Percentiles rank a stretch among this genome's conserved stretches.
These are phyloP conservation scores for Odocoileus virginianus DNA, from an alignment of 2,113 vertebrate genomes.

Conservation along the genomic window DNA sequence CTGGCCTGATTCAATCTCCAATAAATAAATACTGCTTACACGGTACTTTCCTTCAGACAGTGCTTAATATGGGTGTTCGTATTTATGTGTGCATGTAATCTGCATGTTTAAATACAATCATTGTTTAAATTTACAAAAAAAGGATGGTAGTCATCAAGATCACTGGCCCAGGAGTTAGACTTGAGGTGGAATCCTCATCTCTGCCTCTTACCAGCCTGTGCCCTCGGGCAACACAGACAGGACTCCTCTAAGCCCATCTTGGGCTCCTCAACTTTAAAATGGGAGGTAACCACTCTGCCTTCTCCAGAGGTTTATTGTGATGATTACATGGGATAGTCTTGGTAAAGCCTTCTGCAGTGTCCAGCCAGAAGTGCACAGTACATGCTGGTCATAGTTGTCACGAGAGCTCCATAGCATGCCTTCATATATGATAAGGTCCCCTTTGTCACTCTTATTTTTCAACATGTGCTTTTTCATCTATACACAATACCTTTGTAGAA, in stretches of 20 bases:
- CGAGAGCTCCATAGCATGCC: neutral
- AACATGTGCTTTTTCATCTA: neutral
- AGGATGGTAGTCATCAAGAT: neutral
- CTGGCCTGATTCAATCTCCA: neutral
- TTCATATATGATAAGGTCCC: accelerated
- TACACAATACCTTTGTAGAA: neutral
- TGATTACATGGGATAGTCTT: neutral
- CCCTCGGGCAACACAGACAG: accelerated
- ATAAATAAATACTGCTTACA: neutral
- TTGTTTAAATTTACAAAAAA: neutral
- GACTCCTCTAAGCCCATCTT: neutral
- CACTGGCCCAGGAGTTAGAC: too few relatives aligned
- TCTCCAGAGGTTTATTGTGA: too few relatives aligned
- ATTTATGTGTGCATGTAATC: neutral
- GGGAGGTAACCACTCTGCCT: neutral
- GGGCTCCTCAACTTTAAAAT: neutral
- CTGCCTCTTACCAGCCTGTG: neutral
- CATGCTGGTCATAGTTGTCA: neutral
- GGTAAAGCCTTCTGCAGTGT: neutral
- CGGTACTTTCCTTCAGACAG: neutral
- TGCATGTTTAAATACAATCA: neutral
- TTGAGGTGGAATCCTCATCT: neutral
- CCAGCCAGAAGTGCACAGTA: too few relatives aligned
- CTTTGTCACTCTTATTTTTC: neutral
- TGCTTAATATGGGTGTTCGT: neutral